phyloP scores from a whole-genome alignment of 2,888 invertebrate genomes.

The Eurytoma californica region DNA sequence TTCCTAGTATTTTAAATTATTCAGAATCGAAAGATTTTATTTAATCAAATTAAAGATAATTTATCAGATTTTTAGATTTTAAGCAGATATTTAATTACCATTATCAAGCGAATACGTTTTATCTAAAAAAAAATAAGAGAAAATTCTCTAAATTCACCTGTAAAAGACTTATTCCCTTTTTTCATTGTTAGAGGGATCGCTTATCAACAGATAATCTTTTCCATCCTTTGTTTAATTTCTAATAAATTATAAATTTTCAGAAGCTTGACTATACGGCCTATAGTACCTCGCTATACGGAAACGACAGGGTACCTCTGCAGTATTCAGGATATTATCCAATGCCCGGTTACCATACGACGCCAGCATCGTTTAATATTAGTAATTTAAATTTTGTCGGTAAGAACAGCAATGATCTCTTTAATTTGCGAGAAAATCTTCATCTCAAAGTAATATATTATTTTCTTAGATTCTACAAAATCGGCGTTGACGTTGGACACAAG shows the following conservation, averaged over 20 bases:
- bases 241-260: slow-evolving; percentile 56
- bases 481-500: slow-evolving; percentile 69
- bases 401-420: neutral
- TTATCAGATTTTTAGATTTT: too few relatives aligned
- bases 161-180: too few relatives aligned
- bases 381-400: slow-evolving; percentile 71
- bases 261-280: slow-evolving; percentile 72
- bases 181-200: too few relatives aligned
- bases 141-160: too few relatives aligned
- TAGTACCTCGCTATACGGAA: slow-evolving; percentile 70
- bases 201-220: too few relatives aligned
- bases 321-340: slow-evolving; percentile 73
- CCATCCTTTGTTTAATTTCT: too few relatives aligned
- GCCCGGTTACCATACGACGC: slow-evolving; percentile 71
- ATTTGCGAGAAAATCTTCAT: neutral
- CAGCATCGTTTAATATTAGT: slow-evolving; percentile 71
- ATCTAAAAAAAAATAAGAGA: too few relatives aligned
- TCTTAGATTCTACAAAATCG: slow-evolving; percentile 69
- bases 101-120: too few relatives aligned
- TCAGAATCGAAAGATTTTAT: too few relatives aligned
- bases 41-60: too few relatives aligned
- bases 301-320: slow-evolving; percentile 73
- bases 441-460: neutral
- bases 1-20: neutral
- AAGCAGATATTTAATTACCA: too few relatives aligned